Conservation (phyloP, 2,888 invertebrate genomes). For the Rhorus exstirpatorius region DNA sequence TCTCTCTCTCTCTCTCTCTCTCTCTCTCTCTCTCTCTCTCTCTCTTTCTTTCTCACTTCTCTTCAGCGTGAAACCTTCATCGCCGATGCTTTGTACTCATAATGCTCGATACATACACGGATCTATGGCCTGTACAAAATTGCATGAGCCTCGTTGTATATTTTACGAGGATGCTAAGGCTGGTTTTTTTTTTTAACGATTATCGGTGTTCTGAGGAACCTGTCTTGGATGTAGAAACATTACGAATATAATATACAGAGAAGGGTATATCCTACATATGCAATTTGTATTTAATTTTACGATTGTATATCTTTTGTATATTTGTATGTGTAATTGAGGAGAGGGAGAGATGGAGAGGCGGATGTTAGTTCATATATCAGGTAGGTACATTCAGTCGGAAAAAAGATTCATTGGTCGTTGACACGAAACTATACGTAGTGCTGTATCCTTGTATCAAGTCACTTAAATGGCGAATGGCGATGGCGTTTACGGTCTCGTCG, state of each 20-base stretch:
- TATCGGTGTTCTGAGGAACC: not conserved
- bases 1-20: constrained; percentile 67
- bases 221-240: too few species aligned
- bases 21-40: too few species aligned
- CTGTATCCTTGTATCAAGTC: not conserved
- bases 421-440: too few species aligned
- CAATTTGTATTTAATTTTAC: too few species aligned
- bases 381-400: too few species aligned
- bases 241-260: not conserved
- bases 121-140: not conserved
- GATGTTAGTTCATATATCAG: too few species aligned
- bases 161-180: constrained; percentile 21
- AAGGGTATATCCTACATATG: not conserved
- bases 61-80: constrained; percentile 44
- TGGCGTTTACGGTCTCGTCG: not conserved
- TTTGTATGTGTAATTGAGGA: too few species aligned
- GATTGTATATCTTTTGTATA: too few species aligned
- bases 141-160: constrained; percentile 3
- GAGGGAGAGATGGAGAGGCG: too few species aligned
- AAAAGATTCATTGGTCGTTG: too few species aligned
- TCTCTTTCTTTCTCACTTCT: constrained; percentile 59
- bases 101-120: constrained; percentile 1
- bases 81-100: constrained; percentile 12
- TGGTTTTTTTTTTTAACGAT: not conserved
- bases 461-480: not conserved